phyloP scores from a whole-genome alignment of 2,888 invertebrate species.

The Cheiracanthium punctorium region DNA sequence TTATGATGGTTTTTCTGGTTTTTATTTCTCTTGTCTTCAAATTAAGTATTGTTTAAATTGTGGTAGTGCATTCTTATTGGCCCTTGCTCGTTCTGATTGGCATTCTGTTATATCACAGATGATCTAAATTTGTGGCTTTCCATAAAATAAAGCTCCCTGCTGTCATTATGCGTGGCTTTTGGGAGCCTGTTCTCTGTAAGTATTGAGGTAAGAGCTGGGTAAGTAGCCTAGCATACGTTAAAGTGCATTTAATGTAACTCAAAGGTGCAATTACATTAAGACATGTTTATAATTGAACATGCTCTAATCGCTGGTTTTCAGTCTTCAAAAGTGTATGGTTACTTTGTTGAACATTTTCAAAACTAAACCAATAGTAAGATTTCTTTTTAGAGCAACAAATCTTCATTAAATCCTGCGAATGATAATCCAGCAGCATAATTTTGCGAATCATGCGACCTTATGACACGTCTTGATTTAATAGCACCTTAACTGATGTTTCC shows the following conservation, averaged over 20 bases:
- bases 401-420: no score
- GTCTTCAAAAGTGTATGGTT: no score
- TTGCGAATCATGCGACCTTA: background rate
- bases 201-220: constrained; percentile 59
- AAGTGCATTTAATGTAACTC: constrained; percentile 17
- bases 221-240: constrained; percentile 55
- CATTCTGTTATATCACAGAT: constrained; percentile 67
- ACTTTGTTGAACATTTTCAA: no score
- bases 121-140: constrained; percentile 61
- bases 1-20: constrained; percentile 4
- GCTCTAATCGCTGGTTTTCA: no score
- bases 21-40: background rate
- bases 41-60: constrained; percentile 15
- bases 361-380: no score
- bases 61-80: constrained; percentile 37
- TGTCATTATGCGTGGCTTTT: constrained; percentile 53
- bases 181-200: constrained; percentile 45
- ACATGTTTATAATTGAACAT: no score
- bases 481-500: constrained; percentile 22
- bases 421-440: no score
- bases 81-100: constrained; percentile 45
- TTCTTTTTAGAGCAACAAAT: no score
- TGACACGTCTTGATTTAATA: background rate
- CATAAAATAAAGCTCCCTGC: constrained; percentile 49
- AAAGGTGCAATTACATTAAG: constrained; percentile 3